Percentiles rank a stretch among this genome's conserved stretches.
phyloP scores from a whole-genome alignment of 1,140 invertebrate species.

The Calliopsis andreniformis region DNA sequence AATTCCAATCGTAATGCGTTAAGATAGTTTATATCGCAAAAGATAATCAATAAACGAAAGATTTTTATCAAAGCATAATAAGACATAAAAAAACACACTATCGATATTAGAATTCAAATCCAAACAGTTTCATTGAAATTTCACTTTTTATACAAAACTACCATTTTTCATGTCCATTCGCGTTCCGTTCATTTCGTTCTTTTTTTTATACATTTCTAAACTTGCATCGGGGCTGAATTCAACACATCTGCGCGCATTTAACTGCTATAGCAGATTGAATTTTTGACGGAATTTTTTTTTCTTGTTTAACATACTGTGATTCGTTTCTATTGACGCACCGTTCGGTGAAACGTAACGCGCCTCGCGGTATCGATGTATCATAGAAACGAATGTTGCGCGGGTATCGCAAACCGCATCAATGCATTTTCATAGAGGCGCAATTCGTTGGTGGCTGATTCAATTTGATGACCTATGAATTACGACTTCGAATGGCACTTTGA shows the following conservation, averaged over 20 bases:
- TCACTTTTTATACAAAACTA: background rate
- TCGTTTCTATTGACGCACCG: background rate
- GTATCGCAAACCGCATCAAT: background rate
- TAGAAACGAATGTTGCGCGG: background rate
- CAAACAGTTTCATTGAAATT: too few relatives aligned
- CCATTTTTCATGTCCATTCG: background rate
- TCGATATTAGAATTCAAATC: too few relatives aligned
- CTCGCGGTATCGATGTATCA: background rate
- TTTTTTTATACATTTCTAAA: background rate
- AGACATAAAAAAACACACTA: too few relatives aligned
- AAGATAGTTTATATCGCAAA: too few relatives aligned
- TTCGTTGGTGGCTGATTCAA: constrained; percentile 24
- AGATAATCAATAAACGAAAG: too few relatives aligned
- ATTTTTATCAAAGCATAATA: too few relatives aligned
- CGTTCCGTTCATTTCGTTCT: background rate
- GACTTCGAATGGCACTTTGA: background rate
- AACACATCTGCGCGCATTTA: background rate
- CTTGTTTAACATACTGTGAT: background rate
- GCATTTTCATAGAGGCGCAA: background rate
- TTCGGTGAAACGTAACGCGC: background rate
- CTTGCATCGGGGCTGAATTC: background rate
- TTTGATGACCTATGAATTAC: constrained; percentile 25
- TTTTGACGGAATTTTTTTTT: background rate
- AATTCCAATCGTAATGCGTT: too few relatives aligned
- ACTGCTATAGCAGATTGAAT: background rate